phyloP scores from a whole-genome alignment of 2,797 vertebrate genomes.

The Mormyrus hasselquistii region DNA sequence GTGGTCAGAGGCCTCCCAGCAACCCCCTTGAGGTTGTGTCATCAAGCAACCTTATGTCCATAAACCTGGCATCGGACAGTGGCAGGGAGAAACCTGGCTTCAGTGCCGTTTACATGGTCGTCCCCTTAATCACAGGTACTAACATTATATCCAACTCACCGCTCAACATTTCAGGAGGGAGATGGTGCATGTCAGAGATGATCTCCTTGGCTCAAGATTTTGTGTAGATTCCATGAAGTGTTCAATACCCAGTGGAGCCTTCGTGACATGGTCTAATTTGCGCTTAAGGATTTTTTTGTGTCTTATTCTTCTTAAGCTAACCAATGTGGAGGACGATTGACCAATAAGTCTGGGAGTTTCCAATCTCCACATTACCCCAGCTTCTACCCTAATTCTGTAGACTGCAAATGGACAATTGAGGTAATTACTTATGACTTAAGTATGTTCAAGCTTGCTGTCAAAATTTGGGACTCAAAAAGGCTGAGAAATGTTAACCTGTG shows the following conservation, averaged over 20 bases:
- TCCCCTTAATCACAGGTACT: constrained; percentile 43
- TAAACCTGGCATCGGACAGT: constrained; percentile 59
- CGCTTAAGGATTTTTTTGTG: background rate
- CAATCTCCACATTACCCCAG: constrained; percentile 59
- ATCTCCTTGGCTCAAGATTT: background rate
- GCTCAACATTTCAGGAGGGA: background rate
- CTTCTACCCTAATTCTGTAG: constrained; percentile 62
- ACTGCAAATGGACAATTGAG: constrained; percentile 66
- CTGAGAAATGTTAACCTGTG: background rate
- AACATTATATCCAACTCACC: background rate
- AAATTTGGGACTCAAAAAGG: background rate
- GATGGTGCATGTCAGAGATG: background rate
- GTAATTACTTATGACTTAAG: constrained; percentile 38
- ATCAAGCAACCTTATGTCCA: constrained; percentile 63
- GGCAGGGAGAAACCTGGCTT: constrained; percentile 52
- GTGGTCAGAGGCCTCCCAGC: constrained; percentile 65
- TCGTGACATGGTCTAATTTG: background rate
- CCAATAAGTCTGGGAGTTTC: constrained; percentile 41
- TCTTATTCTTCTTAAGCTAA: constrained; percentile 38
- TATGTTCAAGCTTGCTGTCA: background rate
- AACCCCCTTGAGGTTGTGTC: constrained; percentile 61
- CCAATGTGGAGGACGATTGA: constrained; percentile 47
- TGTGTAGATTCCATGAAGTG: background rate
- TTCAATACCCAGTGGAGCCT: background rate
- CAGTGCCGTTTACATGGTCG: constrained; percentile 41